Base-by-base conservation (phyloP, 1,140 invertebrate species). In the Tenebrio molitor region DNA sequence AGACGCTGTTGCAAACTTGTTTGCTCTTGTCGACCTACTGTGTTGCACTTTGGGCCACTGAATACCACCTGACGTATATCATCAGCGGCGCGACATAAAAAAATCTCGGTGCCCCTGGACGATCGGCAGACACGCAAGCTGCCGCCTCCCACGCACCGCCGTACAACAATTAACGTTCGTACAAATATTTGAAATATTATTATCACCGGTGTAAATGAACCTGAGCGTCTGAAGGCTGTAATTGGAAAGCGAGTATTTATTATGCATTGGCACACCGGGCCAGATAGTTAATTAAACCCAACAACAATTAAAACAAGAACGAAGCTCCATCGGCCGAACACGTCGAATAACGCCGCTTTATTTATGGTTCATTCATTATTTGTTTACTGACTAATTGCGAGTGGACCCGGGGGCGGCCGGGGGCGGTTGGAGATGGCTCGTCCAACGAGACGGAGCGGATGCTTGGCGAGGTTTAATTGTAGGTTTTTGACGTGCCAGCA, bases 131-230 rank as follows among this genome's bases (percentile, higher is more conserved):
- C 50, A 58, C 23, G 42, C 64, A 72, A 44, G 29, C 36, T 7
- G 29, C 21, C 15, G 25, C 67, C 73, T 23, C 73, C 72, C 69
- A 75, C 75, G 66, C 74, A 73, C 50, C 69, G 68, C 62, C 12
- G 39, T 62, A 70, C 71, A 77, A 78, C 76, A 78, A 78, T 77
- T 77, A 78, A 77, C 74, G 69, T 34, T 71, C 74, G 74, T 73
- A 79, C 76, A 77, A 79, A 79, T 77, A 77, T 79, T 79, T 79
- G 76, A 79, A 79, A 77, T 79, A 79, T 79, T 79, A 79, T 79
- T 77, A 79, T 79, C 78, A 79, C 76, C 78, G 73, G 71, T 77
- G 73, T 74, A 79, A 77, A 76, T 75, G 77, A 77, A 79, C 74
- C 74, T 29, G n/a, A 58, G 72, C 69, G 72, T 74, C 76, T 76